Conservation (phyloP, 2,888 invertebrate genomes). For the Hypsopygia costalis region DNA sequence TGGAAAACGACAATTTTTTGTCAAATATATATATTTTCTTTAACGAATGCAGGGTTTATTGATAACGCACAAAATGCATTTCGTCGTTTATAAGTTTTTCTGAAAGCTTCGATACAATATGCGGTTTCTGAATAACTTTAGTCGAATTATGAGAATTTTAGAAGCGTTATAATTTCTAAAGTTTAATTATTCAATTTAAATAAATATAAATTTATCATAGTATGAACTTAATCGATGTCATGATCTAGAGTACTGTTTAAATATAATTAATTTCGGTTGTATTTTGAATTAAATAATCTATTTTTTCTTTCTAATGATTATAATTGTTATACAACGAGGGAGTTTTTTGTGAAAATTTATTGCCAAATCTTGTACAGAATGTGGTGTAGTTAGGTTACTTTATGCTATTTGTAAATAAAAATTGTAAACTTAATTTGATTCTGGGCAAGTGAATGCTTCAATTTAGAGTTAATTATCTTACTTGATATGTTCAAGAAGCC, state of each 20-base stretch:
- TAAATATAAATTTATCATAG: constrained; percentile 22
- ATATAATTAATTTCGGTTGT: constrained; percentile 23
- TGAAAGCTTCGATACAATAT: constrained; percentile 28
- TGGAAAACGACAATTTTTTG: constrained; percentile 4
- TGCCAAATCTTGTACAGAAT: constrained; percentile 51
- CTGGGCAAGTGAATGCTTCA: constrained; percentile 14
- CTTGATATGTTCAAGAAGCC: constrained; percentile 4
- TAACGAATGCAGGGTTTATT: constrained; percentile 53
- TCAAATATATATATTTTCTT: constrained; percentile 19
- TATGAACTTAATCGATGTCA: constrained; percentile 29
- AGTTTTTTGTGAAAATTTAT: constrained; percentile 25
- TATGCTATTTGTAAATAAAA: constrained; percentile 49
- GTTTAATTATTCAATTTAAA: constrained; percentile 28
- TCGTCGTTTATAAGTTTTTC: constrained; percentile 24
- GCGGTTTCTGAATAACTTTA: constrained; percentile 23
- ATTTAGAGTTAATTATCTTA: constrained; percentile 21
- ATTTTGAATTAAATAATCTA: constrained; percentile 13
- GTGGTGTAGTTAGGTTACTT: constrained; percentile 30
- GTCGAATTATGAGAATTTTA: background rate
- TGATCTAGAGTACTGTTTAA: constrained; percentile 34
- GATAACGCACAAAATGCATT: constrained; percentile 59
- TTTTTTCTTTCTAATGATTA: constrained; percentile 21
- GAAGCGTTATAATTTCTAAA: constrained; percentile 1
- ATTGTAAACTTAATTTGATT: constrained; percentile 18
- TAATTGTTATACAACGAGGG: constrained; percentile 30